Percentiles rank a stretch among this genome's conserved stretches.
Conservation (phyloP, 2,113 vertebrate species). For the Suricata suricatta region DNA sequence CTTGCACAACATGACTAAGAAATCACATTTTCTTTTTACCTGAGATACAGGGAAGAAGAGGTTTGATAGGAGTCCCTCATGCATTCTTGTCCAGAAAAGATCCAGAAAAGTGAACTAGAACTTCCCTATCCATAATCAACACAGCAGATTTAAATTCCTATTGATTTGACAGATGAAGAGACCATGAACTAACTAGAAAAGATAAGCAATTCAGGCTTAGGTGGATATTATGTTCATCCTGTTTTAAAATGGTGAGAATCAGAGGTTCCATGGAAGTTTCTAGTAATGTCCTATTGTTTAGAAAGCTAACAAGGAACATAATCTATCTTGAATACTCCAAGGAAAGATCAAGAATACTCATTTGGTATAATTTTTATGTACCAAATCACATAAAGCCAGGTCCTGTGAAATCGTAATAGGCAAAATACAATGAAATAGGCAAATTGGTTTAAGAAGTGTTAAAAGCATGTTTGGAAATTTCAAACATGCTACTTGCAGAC, state of each 20-base stretch:
- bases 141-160: not conserved
- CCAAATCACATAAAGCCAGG: not conserved
- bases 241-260: not conserved
- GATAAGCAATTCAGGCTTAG: not conserved
- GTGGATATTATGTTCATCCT: not conserved
- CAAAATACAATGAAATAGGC: not conserved
- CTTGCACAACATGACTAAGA: not conserved
- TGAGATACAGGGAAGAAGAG: not conserved
- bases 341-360: not conserved
- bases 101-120: not conserved
- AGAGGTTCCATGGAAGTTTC: not conserved
- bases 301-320: not conserved
- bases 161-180: not conserved
- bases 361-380: not conserved
- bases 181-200: not conserved
- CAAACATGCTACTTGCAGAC: not conserved
- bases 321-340: not conserved
- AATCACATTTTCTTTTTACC: not conserved
- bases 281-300: not conserved
- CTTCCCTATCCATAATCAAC: not conserved
- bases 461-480: not conserved
- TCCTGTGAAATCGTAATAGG: not conserved
- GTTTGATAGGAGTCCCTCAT: too few relatives aligned
- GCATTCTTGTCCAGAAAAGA: not conserved
- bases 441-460: not conserved